A percentile compares a stretch with the other conserved stretches of the same genome.
Evolutionary conservation across 2,888 invertebrate genomes (phyloP).

Genomic region (Uloborus plumipes): DNA sequence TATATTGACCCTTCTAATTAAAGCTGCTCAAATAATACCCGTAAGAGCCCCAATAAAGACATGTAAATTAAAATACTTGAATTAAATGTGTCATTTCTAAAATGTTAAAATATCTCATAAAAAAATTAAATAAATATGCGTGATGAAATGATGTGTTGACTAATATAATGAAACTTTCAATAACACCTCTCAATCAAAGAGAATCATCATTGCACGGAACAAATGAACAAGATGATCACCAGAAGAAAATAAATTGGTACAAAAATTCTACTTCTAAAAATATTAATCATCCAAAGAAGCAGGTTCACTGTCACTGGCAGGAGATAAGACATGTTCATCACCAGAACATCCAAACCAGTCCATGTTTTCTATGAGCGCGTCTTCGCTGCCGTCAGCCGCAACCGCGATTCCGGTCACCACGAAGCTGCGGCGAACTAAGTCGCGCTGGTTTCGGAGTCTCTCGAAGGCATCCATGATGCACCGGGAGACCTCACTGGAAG

Average conservation of each 20-base stretch:
- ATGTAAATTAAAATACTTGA: slow-evolving; percentile 35
- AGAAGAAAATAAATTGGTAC: slow-evolving; percentile 16
- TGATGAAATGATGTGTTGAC: slow-evolving; percentile 55
- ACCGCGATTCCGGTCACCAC: slow-evolving; percentile 55
- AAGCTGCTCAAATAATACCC: slow-evolving; percentile 61
- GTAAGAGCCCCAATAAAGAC: slow-evolving; percentile 38
- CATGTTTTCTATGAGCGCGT: slow-evolving; percentile 43
- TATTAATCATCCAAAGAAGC: slow-evolving; percentile 50
- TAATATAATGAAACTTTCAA: slow-evolving; percentile 37
- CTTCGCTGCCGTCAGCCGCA: slow-evolving; percentile 49
- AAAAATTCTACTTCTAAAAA: slow-evolving; percentile 13
- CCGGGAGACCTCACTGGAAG: slow-evolving; percentile 28
- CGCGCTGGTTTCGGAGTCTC: slow-evolving; percentile 25
- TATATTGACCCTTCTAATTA: slow-evolving; percentile 11
- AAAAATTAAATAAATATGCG: slow-evolving; percentile 55
- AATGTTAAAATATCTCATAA: background rate
- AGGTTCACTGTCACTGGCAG: slow-evolving; percentile 40
- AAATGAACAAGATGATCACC: slow-evolving; percentile 1
- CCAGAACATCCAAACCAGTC: slow-evolving; percentile 57
- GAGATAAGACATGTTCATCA: slow-evolving; percentile 56
- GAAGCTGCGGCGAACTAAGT: slow-evolving; percentile 56
- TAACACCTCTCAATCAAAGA: slow-evolving; percentile 1
- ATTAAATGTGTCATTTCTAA: slow-evolving; percentile 15
- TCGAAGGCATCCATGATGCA: slow-evolving; percentile 46
- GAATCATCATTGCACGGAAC: slow-evolving; percentile 3